A percentile compares a stretch with the other conserved stretches of the same genome.
Evolutionary conservation across 2,113 vertebrate genomes (phyloP).

Genomic region (Ammodytes dubius): DNA sequence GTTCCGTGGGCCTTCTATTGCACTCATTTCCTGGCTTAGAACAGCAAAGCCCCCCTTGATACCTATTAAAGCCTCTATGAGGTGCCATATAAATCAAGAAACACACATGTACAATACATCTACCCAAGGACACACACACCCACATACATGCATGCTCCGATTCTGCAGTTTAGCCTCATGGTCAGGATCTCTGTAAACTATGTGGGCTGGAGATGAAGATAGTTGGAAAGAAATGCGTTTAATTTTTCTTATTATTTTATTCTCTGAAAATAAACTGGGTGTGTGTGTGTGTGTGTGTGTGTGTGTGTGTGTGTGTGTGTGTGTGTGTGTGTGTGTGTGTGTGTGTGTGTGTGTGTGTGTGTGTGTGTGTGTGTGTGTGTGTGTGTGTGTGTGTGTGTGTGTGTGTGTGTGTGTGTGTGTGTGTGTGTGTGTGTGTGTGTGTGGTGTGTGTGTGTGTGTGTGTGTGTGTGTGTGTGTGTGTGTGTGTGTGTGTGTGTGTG

Average conservation of each 20-base stretch:
- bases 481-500: no score
- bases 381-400: neutral
- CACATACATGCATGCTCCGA: neutral
- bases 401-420: no score
- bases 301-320: no score
- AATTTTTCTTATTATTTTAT: slow-evolving; percentile 17
- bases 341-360: slow-evolving; percentile 5
- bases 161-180: neutral
- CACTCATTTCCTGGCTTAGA: slow-evolving; percentile 54
- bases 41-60: slow-evolving; percentile 62
- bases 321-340: no score
- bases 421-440: no score
- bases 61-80: slow-evolving; percentile 70
- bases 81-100: slow-evolving; percentile 56
- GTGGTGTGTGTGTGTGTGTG: no score
- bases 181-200: neutral
- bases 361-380: neutral
- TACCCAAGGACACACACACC: slow-evolving; percentile 2
- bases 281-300: neutral
- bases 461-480: no score
- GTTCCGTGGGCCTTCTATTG: slow-evolving; percentile 18
- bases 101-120: slow-evolving; percentile 7
- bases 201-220: neutral
- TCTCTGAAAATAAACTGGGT: slow-evolving; percentile 39
- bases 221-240: slow-evolving; percentile 20